phyloP scores from a whole-genome alignment of 2,113 vertebrate genomes.

The Forbesichthys agassizii region DNA sequence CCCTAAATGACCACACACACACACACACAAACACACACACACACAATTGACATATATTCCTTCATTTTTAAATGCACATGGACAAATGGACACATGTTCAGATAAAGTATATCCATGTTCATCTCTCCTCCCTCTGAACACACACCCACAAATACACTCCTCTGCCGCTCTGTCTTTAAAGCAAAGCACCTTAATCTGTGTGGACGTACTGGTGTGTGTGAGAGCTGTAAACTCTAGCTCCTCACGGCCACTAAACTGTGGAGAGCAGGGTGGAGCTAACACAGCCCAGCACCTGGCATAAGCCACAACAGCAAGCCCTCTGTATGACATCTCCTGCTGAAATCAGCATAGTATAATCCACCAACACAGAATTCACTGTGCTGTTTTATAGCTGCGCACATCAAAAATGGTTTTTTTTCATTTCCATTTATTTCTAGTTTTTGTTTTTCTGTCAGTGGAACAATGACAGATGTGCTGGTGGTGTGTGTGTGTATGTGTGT shows the following conservation, averaged over 20 bases:
- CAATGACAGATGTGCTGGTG: neutral
- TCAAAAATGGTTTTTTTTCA: neutral
- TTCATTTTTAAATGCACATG: constrained; percentile 11
- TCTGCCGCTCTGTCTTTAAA: no score
- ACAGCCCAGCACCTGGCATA: constrained; percentile 17
- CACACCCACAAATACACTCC: neutral
- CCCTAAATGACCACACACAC: neutral
- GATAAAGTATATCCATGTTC: neutral
- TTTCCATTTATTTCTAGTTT: neutral
- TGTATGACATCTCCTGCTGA: neutral
- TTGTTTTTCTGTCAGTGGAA: neutral
- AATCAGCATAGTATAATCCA: constrained; percentile 17
- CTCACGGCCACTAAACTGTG: constrained; percentile 24
- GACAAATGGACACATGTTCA: neutral
- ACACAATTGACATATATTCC: neutral
- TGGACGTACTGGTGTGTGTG: constrained; percentile 29
- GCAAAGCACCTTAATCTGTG: constrained; percentile 35
- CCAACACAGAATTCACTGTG: constrained; percentile 8
- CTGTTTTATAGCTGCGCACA: neutral
- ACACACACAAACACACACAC: neutral
- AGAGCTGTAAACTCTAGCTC: constrained; percentile 30
- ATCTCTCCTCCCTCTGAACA: neutral
- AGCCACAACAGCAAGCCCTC: constrained; percentile 15
- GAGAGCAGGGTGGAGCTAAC: constrained; percentile 1
- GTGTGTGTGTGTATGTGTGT: no score